Conservation (phyloP, 1,140 invertebrate species). For the Araneus ventricosus region DNA sequence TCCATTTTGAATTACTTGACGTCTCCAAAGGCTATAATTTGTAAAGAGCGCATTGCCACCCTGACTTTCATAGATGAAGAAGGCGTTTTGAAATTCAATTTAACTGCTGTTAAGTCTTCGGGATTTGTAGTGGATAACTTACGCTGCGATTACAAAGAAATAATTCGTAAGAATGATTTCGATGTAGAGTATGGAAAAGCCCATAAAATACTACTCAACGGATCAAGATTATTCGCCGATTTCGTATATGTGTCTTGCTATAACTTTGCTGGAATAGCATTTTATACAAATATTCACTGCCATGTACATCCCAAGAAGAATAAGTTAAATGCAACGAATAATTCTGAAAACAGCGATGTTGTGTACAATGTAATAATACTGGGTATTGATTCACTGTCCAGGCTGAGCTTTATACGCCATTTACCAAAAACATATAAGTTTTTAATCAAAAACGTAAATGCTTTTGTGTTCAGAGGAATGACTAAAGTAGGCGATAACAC, state of each 20-base stretch:
- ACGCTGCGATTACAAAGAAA: constrained; percentile 54
- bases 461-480: constrained; percentile 84
- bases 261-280: constrained; percentile 71
- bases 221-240: constrained; percentile 32
- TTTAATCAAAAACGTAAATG: constrained; percentile 85
- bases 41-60: constrained; percentile 38
- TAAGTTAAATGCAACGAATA: background rate
- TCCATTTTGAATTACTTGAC: constrained; percentile 65
- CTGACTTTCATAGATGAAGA: constrained; percentile 62
- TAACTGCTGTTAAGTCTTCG: background rate
- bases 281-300: constrained; percentile 74
- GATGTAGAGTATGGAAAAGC: background rate
- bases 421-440: constrained; percentile 84
- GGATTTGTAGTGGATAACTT: constrained; percentile 4
- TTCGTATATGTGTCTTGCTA: constrained; percentile 74
- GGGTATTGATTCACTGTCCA: constrained; percentile 78
- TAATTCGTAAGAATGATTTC: constrained; percentile 68
- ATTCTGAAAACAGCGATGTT: background rate
- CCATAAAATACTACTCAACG: background rate
- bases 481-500: constrained; percentile 81
- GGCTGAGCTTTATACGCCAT: constrained; percentile 78
- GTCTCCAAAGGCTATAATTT: constrained; percentile 38
- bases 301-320: constrained; percentile 36
- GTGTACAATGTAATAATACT: constrained; percentile 77
- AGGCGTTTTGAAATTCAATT: constrained; percentile 52